Base-by-base conservation (phyloP, 2,888 invertebrate genomes). In the Hemicrepidius hirtus region DNA sequence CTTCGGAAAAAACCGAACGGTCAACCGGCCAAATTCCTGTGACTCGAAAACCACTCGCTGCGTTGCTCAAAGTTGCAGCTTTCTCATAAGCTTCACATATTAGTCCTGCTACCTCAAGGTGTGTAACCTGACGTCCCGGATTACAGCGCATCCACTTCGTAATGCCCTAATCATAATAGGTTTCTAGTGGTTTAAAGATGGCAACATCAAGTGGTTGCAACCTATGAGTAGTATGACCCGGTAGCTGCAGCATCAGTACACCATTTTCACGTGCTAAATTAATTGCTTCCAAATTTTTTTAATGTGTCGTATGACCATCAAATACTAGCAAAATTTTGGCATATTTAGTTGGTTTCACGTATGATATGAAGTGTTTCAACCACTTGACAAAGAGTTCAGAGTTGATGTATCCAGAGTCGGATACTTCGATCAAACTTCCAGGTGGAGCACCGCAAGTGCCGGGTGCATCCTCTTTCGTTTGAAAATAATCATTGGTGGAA, bases 291-390 rank as follows among this genome's bases (percentile, higher is more conserved):
- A n/a, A n/a, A n/a, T n/a, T n/a, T n/a, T n/a, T n/a, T n/a, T n/a
- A n/a, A n/a, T n/a, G n/a, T n/a, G n/a, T n/a, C n/a, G n/a, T n/a
- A n/a, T n/a, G n/a, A n/a, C n/a, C n/a, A n/a, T n/a, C 80, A 12
- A 82, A 75, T 37, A 81, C 28, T 13, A 82, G 69, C 21, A 82
- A 73, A 37, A 81, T 74, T 68, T 77, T 73, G 18, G 70, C 59
- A 50, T 79, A 71, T 60, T 50, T 53, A 41, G 66, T 75, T 35
- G 77, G 69, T 40, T 78, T 78, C 13, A 77, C 77, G 65, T 73
- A 44, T 69, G 76, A 84, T 84, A 86, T 84, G 84, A 87, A 81
- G 73, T 76, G 75, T 60, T 76, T 65, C 10, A 80, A 60, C 77
- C 78, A 80, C 60, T 65, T 72, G 7, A 66, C 62, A 71, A 80